These are phyloP conservation scores for Melanotaenia nigrans DNA, from an alignment of 2,797 vertebrate genomes.

Conservation along the genomic window DNA sequence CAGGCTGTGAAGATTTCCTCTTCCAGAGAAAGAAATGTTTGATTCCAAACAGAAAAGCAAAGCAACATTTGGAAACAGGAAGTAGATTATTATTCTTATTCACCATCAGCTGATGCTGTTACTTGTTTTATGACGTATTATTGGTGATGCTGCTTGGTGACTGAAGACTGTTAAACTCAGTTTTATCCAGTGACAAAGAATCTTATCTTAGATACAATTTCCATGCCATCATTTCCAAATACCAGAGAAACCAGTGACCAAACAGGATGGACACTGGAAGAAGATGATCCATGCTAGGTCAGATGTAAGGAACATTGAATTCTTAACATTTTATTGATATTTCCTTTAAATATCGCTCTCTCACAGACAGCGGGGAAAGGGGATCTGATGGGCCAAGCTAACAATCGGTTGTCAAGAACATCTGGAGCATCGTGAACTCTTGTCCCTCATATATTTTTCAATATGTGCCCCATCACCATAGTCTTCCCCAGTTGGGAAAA, in stretches of 20 bases:
- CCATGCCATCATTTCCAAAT: not conserved
- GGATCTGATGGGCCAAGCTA: too few species aligned
- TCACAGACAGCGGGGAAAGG: too few species aligned
- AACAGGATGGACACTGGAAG: not conserved
- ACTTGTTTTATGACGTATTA: too few species aligned
- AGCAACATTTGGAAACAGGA: constrained; percentile 6
- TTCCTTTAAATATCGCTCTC: not conserved
- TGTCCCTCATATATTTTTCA: too few species aligned
- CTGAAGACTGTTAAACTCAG: not conserved
- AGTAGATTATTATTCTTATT: not conserved
- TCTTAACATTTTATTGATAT: not conserved
- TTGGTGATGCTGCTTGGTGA: too few species aligned
- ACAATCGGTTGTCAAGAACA: too few species aligned
- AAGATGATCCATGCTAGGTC: not conserved
- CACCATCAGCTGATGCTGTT: too few species aligned
- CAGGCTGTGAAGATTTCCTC: constrained; percentile 1
- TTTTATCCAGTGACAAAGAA: not conserved
- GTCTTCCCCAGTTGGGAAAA: too few species aligned
- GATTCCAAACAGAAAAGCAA: not conserved
- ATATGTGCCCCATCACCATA: too few species aligned
- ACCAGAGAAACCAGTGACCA: not conserved
- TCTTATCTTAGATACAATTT: not conserved
- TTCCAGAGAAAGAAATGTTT: not conserved
- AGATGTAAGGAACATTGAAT: not conserved
- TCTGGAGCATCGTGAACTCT: too few species aligned